Evolutionary conservation across 2,888 invertebrate species (phyloP), one percentile per base, ranked within the genome.

Genomic region (Cheiracanthium punctorium): DNA sequence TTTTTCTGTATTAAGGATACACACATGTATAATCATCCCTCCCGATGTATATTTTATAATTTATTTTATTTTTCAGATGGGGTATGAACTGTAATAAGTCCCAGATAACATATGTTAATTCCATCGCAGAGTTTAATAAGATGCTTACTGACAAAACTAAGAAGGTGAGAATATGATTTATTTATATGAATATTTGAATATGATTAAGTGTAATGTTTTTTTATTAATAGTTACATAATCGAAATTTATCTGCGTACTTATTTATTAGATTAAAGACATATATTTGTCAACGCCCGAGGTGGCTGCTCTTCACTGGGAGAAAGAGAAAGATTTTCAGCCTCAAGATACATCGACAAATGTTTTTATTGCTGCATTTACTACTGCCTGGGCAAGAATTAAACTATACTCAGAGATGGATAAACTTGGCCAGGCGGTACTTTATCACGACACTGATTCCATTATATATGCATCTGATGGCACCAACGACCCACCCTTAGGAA

Each of bases 211-310:
- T 37, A 10, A 4, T 37, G 10, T 7, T 37, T 37, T 37, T 37
- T 37, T 37, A 7, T 37, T 7, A 37, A 37, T 37, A 7, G n/a
- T n/a, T n/a, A n/a, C n/a, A n/a, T n/a, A n/a, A n/a, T n/a, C n/a
- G n/a, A n/a, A n/a, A n/a, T n/a, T n/a, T n/a, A n/a, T n/a, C n/a
- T n/a, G n/a, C n/a, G n/a, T 70, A 1, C 37, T 7, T 67, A 43
- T 28, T 32, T 43, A 29, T 1, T 20, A 75, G 82, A 30, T 82
- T 0, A 75, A 82, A 69, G 58, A 82, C 20, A 24, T 82, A 0
- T 52, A 69, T 43, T 32, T 82, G 0, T 37, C 75, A 0, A 58
- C 52, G 1, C 0, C 17, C 10, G 82, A 82, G 32, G 41, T 82
- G 14, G 74, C 58, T 1, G 75, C 70, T 8, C 1, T 41, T 4